Conservation (phyloP, 2,113 vertebrate genomes). For the Syrmaticus mikado region DNA sequence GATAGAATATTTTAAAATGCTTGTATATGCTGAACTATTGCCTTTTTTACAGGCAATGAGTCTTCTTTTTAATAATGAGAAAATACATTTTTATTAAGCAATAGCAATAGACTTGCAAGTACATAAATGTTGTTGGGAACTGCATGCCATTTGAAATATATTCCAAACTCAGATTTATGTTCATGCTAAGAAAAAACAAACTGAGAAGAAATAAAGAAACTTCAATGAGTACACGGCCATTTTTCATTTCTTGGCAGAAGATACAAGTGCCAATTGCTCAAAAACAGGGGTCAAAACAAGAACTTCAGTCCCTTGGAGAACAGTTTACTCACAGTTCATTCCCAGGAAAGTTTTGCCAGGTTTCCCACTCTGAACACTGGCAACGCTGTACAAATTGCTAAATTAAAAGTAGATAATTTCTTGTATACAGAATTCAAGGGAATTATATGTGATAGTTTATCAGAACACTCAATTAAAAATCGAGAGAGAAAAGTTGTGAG, state of each 20-base stretch:
- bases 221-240: neutral
- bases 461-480: neutral
- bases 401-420: neutral
- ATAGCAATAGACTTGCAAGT: neutral
- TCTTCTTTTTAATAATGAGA: constrained; percentile 3
- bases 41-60: neutral
- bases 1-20: neutral
- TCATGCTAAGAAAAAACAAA: constrained; percentile 14
- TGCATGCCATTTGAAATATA: neutral
- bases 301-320: constrained; percentile 20
- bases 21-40: neutral
- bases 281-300: constrained; percentile 43
- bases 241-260: constrained; percentile 51
- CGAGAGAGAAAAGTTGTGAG: neutral
- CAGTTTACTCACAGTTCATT: constrained; percentile 27
- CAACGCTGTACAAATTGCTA: neutral
- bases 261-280: neutral
- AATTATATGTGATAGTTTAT: neutral
- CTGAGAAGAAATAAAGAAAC: neutral
- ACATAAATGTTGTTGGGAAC: constrained; percentile 10
- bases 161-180: neutral
- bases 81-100: neutral
- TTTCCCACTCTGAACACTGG: neutral
- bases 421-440: neutral
- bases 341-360: constrained; percentile 39